Conservation (phyloP, 2,888 invertebrate genomes). For the Chaitophorus viminalis region DNA sequence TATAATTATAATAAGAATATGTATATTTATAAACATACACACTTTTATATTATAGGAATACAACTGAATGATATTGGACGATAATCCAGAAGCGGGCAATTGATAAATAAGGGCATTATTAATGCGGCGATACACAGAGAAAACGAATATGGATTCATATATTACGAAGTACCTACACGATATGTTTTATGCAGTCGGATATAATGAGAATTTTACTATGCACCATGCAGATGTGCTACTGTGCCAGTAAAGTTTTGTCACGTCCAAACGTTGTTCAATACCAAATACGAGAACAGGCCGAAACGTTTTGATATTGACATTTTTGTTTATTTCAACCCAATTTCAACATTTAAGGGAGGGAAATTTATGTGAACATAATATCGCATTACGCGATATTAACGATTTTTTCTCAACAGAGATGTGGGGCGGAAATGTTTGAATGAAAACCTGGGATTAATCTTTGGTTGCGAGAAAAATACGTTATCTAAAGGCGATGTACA, state of each 20-base stretch:
- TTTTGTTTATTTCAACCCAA: conserved; percentile 41
- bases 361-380: conserved; percentile 19
- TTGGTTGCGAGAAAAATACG: conserved; percentile 43
- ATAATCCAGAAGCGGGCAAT: conserved; percentile 1
- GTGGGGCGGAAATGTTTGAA: conserved; percentile 54
- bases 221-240: conserved; percentile 12
- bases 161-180: neutral
- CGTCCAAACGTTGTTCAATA: conserved; percentile 24
- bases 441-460: conserved; percentile 54
- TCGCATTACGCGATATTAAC: conserved; percentile 28
- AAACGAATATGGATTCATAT: neutral
- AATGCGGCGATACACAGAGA: neutral
- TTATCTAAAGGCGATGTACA: conserved; percentile 51
- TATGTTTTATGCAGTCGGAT: conserved; percentile 35
- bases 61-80: neutral
- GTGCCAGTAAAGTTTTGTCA: conserved; percentile 41
- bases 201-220: conserved; percentile 47
- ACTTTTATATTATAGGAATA: neutral
- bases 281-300: neutral
- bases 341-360: conserved; percentile 6
- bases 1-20: neutral
- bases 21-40: neutral
- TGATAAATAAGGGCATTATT: conserved; percentile 20
- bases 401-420: conserved; percentile 6
- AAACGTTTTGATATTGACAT: conserved; percentile 25